These are phyloP conservation scores for Drosophila cognata DNA, from an alignment of 2,888 invertebrate species.

Conservation along the genomic window DNA sequence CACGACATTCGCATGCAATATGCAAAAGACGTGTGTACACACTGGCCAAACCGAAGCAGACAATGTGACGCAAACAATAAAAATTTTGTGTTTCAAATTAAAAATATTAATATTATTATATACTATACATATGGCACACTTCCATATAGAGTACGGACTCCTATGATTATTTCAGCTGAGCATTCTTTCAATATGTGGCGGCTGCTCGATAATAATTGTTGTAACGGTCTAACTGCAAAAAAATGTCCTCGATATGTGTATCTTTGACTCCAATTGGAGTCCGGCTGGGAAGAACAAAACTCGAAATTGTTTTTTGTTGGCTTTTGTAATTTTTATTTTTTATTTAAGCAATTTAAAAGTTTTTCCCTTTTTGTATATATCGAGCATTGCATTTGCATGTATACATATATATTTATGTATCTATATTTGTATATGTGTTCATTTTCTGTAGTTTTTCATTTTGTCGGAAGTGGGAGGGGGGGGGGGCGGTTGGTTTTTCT, in stretches of 20 bases:
- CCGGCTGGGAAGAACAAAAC: background rate
- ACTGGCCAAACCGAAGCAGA: conserved; percentile 1
- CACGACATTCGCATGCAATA: background rate
- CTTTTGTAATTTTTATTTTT: conserved; percentile 55
- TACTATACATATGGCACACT: background rate
- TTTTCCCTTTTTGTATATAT: conserved; percentile 62
- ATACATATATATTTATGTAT: conserved; percentile 47
- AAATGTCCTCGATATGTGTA: conserved; percentile 20
- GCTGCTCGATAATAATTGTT: conserved; percentile 13
- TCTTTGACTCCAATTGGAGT: conserved; percentile 23
- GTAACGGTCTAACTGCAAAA: background rate
- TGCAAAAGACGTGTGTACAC: conserved; percentile 26
- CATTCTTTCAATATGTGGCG: conserved; percentile 17
- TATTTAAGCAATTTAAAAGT: conserved; percentile 78
- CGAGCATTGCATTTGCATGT: conserved; percentile 69
- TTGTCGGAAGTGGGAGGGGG: background rate
- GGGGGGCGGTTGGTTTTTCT: conserved; percentile 9
- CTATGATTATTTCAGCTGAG: no score
- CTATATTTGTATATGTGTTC: conserved; percentile 33
- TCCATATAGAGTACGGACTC: background rate
- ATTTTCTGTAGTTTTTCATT: conserved; percentile 19
- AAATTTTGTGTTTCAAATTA: background rate
- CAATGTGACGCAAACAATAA: background rate
- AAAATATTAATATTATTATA: background rate
- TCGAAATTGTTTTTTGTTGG: conserved; percentile 7